phyloP scores from a whole-genome alignment of 1,140 invertebrate genomes.

The Bombus impatiens region DNA sequence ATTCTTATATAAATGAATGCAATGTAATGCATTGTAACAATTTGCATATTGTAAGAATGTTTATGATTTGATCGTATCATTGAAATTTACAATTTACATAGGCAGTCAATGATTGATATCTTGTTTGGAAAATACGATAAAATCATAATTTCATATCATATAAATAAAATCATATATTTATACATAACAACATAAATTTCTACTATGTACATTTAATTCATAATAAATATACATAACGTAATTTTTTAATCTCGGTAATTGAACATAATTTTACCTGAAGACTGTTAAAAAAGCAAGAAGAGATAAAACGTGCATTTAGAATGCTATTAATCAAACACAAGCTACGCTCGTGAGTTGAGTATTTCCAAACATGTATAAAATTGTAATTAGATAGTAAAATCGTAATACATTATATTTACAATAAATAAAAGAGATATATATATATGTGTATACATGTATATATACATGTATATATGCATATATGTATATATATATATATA shows the following conservation, averaged over 20 bases:
- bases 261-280: background rate
- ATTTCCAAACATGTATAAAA: slow-evolving; percentile 40
- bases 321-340: background rate
- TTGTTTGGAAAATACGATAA: background rate
- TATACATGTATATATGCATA: too few relatives aligned
- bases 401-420: slow-evolving; percentile 42
- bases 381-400: slow-evolving; percentile 30
- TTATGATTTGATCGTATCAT: background rate
- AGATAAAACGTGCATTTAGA: background rate
- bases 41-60: background rate
- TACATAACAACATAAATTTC: background rate
- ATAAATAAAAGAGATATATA: slow-evolving; percentile 31
- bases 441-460: too few relatives aligned
- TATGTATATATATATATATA: too few relatives aligned
- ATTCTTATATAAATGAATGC: slow-evolving; percentile 2
- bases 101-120: background rate
- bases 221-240: background rate
- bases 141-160: background rate
- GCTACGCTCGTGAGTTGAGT: background rate
- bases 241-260: background rate
- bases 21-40: too few relatives aligned
- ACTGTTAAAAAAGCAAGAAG: too few relatives aligned
- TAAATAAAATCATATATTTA: background rate
- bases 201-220: background rate
- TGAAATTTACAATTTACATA: background rate